Conservation (phyloP, 2,797 vertebrate species). For the Myotis vivesi region DNA sequence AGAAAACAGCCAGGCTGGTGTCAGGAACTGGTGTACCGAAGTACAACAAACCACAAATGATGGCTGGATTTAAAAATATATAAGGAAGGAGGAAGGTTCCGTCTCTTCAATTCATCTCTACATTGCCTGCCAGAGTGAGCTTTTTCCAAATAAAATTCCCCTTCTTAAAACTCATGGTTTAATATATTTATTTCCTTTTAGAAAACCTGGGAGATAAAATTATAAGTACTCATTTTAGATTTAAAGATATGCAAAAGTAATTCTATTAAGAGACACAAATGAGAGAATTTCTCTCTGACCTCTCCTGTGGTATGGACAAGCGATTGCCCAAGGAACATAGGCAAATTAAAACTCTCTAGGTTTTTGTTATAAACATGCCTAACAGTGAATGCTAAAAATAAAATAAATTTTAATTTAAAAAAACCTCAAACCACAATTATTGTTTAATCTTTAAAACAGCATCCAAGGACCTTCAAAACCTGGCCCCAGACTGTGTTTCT, state of each 20-base stretch:
- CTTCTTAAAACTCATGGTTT: background rate
- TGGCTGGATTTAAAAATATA: background rate
- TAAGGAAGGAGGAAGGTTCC: background rate
- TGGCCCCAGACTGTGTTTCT: background rate
- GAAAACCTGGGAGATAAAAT: background rate
- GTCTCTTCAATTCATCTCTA: background rate
- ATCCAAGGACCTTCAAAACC: background rate
- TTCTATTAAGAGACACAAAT: background rate
- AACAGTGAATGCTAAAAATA: background rate
- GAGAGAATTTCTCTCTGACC: background rate
- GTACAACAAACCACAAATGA: background rate
- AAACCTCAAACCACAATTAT: background rate
- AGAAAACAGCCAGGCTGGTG: background rate
- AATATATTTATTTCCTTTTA: background rate
- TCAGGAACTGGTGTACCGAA: background rate
- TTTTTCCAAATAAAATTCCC: constrained; percentile 14
- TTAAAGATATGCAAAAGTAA: background rate
- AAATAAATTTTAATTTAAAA: background rate
- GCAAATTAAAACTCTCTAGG: background rate
- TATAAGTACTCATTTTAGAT: background rate
- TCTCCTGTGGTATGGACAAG: background rate
- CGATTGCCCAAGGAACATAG: background rate
- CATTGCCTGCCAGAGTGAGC: background rate
- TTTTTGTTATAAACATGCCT: background rate
- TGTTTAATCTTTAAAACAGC: background rate